Evolutionary conservation across 2,797 vertebrate species (phyloP).

Genomic region (Schizopygopsis pylzovi): DNA sequence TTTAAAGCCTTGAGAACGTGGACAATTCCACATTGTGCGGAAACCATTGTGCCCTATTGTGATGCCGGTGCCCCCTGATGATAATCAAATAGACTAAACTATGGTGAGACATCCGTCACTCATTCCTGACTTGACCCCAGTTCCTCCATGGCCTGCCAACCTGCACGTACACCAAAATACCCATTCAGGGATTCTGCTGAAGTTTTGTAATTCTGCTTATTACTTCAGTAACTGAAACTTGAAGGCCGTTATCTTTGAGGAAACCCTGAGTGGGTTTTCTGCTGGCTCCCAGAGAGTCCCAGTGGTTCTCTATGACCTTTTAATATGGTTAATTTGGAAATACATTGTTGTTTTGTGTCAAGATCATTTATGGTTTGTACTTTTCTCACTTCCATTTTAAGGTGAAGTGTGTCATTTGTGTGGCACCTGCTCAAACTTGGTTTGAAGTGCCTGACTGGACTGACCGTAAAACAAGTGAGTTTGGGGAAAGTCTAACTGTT

Average conservation of each 20-base stretch:
- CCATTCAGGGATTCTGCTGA: conserved; percentile 11
- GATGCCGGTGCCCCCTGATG: conserved; percentile 38
- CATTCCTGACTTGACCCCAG: conserved; percentile 29
- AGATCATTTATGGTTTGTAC: neutral
- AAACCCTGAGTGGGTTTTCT: neutral
- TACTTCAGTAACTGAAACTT: conserved; percentile 8
- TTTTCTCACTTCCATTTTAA: neutral
- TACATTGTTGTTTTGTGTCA: neutral
- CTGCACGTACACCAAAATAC: conserved; percentile 25
- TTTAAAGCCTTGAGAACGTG: conserved; percentile 38
- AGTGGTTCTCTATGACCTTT: neutral
- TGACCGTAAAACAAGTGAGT: neutral
- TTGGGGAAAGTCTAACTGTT: conserved; percentile 1
- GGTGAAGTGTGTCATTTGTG: neutral
- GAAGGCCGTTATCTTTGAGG: neutral
- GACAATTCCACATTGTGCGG: conserved; percentile 39
- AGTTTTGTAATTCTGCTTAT: neutral
- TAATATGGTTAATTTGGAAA: neutral
- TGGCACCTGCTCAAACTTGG: neutral
- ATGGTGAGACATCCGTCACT: conserved; percentile 19
- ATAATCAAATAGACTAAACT: conserved; percentile 60
- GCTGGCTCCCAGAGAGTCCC: neutral
- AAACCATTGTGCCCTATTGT: conserved; percentile 59
- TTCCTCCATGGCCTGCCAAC: conserved; percentile 33
- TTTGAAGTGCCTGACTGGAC: neutral